These are phyloP conservation scores for Acanthisitta chloris DNA, from an alignment of 2,113 vertebrate species.

Conservation along the genomic window DNA sequence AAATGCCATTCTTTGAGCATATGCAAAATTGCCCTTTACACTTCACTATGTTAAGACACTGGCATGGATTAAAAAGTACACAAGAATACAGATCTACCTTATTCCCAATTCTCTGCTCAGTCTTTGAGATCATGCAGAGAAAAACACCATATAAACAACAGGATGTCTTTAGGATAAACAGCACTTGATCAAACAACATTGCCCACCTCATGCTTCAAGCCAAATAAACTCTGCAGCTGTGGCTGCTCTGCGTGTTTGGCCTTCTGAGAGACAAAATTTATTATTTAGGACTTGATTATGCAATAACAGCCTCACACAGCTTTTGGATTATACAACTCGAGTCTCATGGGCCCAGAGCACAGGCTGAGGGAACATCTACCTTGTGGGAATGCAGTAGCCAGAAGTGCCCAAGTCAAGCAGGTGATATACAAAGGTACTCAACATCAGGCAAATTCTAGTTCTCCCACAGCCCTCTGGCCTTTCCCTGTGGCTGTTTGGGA, in stretches of 20 bases:
- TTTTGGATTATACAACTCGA: not conserved
- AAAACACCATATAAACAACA: not conserved
- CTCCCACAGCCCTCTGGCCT: not conserved
- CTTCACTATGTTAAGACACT: not conserved
- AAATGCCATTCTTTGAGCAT: not conserved
- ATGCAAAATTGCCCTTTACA: not conserved
- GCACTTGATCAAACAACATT: not conserved
- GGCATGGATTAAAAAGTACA: not conserved
- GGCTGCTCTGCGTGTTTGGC: not conserved
- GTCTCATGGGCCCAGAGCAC: not conserved
- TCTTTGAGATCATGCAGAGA: not conserved
- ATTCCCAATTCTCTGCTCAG: not conserved
- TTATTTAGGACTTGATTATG: not conserved
- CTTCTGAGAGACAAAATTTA: not conserved
- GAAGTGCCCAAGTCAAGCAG: accelerated
- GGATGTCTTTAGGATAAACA: not conserved
- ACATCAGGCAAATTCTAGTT: not conserved
- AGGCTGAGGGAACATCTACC: not conserved
- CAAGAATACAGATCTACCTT: not conserved
- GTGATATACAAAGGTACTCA: not conserved
- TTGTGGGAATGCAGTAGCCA: not conserved
- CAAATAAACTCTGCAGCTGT: not conserved
- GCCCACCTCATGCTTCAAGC: not conserved
- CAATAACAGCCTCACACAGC: not conserved
- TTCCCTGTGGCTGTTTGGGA: not conserved